Percentiles rank a stretch among this genome's conserved stretches.
Evolutionary conservation across 1,140 invertebrate species (phyloP).

Genomic region (Ostrea denselamellosa): DNA sequence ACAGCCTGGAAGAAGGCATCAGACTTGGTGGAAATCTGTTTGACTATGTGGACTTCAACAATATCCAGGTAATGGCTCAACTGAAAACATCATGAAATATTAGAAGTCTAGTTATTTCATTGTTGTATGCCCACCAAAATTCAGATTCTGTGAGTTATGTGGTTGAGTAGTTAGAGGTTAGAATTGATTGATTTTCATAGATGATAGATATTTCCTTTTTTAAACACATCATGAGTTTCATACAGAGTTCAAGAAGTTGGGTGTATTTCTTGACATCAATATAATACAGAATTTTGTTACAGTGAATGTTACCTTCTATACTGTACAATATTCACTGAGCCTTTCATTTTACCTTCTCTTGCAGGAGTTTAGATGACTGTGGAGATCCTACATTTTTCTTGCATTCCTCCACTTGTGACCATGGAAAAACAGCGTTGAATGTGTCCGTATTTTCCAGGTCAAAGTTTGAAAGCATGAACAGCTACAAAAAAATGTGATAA

Average conservation of each 20-base stretch:
- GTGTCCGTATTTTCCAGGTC: slow-evolving; percentile 89
- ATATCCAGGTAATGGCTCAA: slow-evolving; percentile 97
- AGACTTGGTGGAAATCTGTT: slow-evolving; percentile 96
- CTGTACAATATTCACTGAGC: too few species aligned
- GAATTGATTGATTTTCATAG: too few species aligned
- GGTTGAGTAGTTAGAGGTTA: too few species aligned
- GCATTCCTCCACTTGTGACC: slow-evolving; percentile 75
- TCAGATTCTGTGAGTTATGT: too few species aligned
- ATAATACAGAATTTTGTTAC: too few species aligned
- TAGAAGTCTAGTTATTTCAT: too few species aligned
- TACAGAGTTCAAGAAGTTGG: too few species aligned
- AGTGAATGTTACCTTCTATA: too few species aligned
- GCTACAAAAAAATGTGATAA: slow-evolving; percentile 77
- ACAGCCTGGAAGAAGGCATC: slow-evolving; percentile 98
- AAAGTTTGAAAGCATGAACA: slow-evolving; percentile 92
- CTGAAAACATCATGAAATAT: slow-evolving; percentile 74
- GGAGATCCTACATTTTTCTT: slow-evolving; percentile 59
- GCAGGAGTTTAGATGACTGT: slow-evolving; percentile 81
- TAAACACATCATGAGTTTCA: too few species aligned
- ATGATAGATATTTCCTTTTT: too few species aligned
- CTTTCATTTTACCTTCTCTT: slow-evolving; percentile 82
- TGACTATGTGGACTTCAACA: slow-evolving; percentile 96
- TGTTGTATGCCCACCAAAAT: too few species aligned
- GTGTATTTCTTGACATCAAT: too few species aligned
- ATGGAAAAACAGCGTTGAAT: slow-evolving; percentile 92